A percentile compares a stretch with the other conserved stretches of the same genome.
Evolutionary conservation across 1,140 invertebrate species (phyloP).

Genomic region (Portunus trituberculatus): DNA sequence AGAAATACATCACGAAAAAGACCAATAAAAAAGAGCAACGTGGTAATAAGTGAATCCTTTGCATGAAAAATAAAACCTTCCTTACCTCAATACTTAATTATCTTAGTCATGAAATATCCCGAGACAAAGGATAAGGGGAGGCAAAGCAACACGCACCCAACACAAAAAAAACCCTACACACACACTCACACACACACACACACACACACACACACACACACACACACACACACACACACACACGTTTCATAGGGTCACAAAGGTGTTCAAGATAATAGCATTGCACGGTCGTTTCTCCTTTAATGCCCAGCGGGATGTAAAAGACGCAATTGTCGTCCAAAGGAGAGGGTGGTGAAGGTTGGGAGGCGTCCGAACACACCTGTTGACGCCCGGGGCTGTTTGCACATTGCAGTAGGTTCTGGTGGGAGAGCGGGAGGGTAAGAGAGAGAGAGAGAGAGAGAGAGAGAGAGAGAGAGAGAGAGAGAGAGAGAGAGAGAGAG

Average conservation of each 20-base stretch:
- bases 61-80: not conserved
- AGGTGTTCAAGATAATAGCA: constrained; percentile 4
- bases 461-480: not conserved
- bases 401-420: not conserved
- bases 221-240: not conserved
- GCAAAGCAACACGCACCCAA: not conserved
- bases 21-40: not conserved
- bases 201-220: not conserved
- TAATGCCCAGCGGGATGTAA: not conserved
- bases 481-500: not conserved
- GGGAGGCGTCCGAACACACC: not conserved
- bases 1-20: not conserved
- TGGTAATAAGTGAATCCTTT: not conserved
- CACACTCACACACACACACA: not conserved
- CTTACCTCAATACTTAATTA: not conserved
- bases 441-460: not conserved
- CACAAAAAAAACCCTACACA: not conserved
- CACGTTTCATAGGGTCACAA: not conserved
- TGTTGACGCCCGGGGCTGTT: not conserved
- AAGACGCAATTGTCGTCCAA: not conserved
- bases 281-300: not conserved
- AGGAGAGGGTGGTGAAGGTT: not conserved
- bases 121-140: not conserved
- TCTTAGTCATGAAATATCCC: not conserved
- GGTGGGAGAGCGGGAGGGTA: not conserved